Evolutionary conservation across 2,888 invertebrate species (phyloP).

Genomic region (Trichogramma dendrolimi): DNA sequence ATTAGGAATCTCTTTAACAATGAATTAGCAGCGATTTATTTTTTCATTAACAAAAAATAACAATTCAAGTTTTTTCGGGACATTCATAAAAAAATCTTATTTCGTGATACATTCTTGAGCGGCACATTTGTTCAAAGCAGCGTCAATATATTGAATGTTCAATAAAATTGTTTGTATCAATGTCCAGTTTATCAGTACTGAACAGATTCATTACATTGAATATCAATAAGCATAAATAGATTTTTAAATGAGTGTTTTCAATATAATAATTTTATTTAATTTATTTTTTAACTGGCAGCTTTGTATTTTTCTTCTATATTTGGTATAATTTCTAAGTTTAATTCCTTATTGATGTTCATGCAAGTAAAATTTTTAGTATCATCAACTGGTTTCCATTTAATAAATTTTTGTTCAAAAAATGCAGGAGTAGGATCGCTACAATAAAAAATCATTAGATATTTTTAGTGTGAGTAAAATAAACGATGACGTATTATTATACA

Average conservation of each 20-base stretch:
- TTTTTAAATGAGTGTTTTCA: not conserved
- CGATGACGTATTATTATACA: not conserved
- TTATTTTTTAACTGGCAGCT: not conserved
- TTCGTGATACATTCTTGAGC: too few relatives aligned
- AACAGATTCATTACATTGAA: not conserved
- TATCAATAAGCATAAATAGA: not conserved
- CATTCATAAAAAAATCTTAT: too few relatives aligned
- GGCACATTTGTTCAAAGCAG: too few relatives aligned
- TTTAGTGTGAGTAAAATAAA: not conserved
- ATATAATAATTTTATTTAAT: not conserved
- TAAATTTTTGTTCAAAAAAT: constrained; percentile 31
- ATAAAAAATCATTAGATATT: constrained; percentile 7
- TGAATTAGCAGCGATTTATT: too few relatives aligned
- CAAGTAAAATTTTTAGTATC: constrained; percentile 28
- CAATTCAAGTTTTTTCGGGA: too few relatives aligned
- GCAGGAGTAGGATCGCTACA: constrained; percentile 42
- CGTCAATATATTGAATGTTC: too few relatives aligned
- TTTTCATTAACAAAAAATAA: too few relatives aligned
- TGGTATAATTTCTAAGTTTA: constrained; percentile 31
- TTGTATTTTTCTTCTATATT: constrained; percentile 18
- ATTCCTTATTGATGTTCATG: constrained; percentile 35
- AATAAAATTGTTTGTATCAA: too few relatives aligned
- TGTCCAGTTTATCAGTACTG: too few relatives aligned
- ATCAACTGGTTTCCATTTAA: constrained; percentile 38
- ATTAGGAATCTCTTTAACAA: too few relatives aligned